Evolutionary conservation across 2,797 vertebrate species (phyloP), one percentile per base, ranked within the genome.

Genomic region (Pitangus sulphuratus): DNA sequence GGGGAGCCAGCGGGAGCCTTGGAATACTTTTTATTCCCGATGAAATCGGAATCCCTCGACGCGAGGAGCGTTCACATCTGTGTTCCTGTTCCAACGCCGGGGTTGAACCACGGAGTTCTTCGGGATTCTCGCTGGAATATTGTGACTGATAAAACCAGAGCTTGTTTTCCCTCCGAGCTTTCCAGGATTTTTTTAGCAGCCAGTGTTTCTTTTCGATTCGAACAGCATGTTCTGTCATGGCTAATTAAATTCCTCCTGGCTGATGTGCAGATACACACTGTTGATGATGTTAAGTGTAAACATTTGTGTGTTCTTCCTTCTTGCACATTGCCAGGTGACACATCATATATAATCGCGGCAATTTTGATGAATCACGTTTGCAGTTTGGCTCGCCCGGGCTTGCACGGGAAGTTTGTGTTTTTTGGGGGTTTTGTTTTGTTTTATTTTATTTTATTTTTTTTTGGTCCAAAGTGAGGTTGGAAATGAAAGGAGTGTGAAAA

Each of bases 191-290:
- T 95, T 95, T 94, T 89, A 94, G 86, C 82, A 96, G 75, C 92
- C 90, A 83, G 79, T 82, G 86, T 96, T 97, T 95, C 84, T 94
- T 95, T 89, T 90, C 91, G 53, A 60, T 80, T 57, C 37, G 88
- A 96, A 91, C 90, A 93, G 90, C 93, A 60, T 95, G 86, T 95
- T 95, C 94, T 96, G 91, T 93, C 87, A 93, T 96, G 96, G 91
- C 85, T 95, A 87, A 95, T 92, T 95, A 88, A 92, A 89, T 87
- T 93, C 91, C 88, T 95, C 93, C 96, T 95, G 95, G 86, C 95
- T 97, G 96, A 96, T 96, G 96, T 97, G 96, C 96, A 90, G 91
- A 94, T 96, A 92, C 93, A 87, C 93, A 87, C 93, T 96, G 96
- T 97, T 92, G 95, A 89, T 85, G 78, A 95, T 95, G 82, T 93